Base-by-base conservation (phyloP, 2,113 vertebrate species). In the Lonchura striata region DNA sequence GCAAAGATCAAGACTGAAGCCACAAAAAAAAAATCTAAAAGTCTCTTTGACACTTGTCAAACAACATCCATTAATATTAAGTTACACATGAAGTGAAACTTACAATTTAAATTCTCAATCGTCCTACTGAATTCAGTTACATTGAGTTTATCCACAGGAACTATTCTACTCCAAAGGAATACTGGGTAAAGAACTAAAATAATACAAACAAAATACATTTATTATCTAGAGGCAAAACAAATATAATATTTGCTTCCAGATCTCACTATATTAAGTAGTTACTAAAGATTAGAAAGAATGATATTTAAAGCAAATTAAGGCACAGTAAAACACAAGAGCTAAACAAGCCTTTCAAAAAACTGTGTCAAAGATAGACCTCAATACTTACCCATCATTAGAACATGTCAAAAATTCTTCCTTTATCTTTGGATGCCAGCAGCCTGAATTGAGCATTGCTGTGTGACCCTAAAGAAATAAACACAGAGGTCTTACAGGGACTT, bases 341-440 rank as follows among this genome's bases (percentile, higher is more conserved):
- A 80, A 91, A 87, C 31, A 50, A 88, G 42, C 15, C 44, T 53
- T 42, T 7, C 5, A 69, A 94, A 75, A 96, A 69, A 35, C 13
- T 7, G 5, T 50, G 17, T 72, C 53, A 77, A 80, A 81, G 24
- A 86, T 0, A 84, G 20, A 66, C 4, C 18, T 86, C 15, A 74
- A 57, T 83, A 99, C 99, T 98, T 93, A 99, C 99, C 99, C 99
- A 85, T 99, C 99, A 95, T 99, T 99, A 87, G 99, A 99, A 97
- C 99, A 99, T 7, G 99, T 99, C 97, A 99, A 98, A 97, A 99
- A 99, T 96, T 99, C 99, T 89, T 99, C 99, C 94, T 99, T 99
- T 86, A 99, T 98, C 97, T 99, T 99, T 60, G 99, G 99, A 96
- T 99, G 99, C 99, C 99, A 99, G 77, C 98, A 99, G 57, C 99